These are phyloP conservation scores for Formica exsecta DNA, from an alignment of 1,140 invertebrate genomes.

Conservation along the genomic window DNA sequence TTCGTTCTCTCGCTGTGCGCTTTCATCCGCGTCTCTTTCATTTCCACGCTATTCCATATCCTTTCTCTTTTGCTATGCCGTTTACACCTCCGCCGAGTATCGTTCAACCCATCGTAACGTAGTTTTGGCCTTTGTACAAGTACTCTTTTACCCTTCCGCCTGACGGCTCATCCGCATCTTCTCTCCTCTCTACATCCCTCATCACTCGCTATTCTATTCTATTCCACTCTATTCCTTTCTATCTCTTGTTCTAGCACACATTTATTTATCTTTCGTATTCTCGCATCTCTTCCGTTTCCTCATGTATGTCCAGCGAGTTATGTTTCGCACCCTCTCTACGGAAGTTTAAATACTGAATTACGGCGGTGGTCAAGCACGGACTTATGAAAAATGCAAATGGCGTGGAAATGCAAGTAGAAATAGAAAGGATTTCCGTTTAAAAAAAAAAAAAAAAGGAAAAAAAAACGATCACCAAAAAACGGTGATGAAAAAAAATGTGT, in stretches of 20 bases:
- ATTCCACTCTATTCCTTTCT: not conserved
- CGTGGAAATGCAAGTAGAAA: constrained; percentile 40
- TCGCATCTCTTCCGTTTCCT: constrained; percentile 51
- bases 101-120: constrained; percentile 53
- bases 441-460: constrained; percentile 20
- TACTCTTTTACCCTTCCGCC: constrained; percentile 56
- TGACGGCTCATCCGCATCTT: constrained; percentile 39
- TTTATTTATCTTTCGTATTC: constrained; percentile 25
- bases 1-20: constrained; percentile 1
- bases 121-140: constrained; percentile 68
- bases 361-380: constrained; percentile 61
- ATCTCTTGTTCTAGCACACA: constrained; percentile 15
- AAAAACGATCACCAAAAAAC: not conserved
- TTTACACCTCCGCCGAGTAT: constrained; percentile 58
- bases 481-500: not conserved
- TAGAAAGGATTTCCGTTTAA: not conserved
- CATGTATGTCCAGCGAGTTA: constrained; percentile 72
- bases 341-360: constrained; percentile 75
- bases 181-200: not conserved
- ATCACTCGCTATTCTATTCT: constrained; percentile 15
- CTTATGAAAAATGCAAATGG: constrained; percentile 68
- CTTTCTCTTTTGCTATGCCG: constrained; percentile 32
- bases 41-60: constrained; percentile 20
- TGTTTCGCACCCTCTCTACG: constrained; percentile 72
- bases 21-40: constrained; percentile 61